Evolutionary conservation across 2,113 vertebrate species (phyloP), one percentile per base, ranked within the genome.

Genomic region (Mobula birostris): DNA sequence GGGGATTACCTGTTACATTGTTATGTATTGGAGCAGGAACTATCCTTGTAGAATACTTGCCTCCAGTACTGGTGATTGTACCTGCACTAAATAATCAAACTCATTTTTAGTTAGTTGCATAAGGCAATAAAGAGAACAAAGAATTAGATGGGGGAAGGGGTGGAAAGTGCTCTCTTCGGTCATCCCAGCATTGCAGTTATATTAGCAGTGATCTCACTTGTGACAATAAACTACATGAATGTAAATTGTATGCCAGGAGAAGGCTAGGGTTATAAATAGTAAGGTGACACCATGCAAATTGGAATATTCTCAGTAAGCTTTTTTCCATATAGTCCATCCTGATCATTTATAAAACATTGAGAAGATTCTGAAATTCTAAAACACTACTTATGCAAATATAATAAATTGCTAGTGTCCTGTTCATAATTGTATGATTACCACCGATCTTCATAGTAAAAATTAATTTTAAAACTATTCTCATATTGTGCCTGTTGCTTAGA

Each of bases 231-330:
- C 5, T 7, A 90, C 15, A 8, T 90, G 61, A 63, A 90, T 90
- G 63, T 90, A 90, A 90, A 90, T 68, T 29, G 85, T 29, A 68
- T 90, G 85, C 63, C 61, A 90, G 40, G 85, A 88, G 85, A 66
- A 66, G 85, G 63, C n/a, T 63, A n/a, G 14, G 15, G 61, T 90
- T 90, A 90, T 90, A 90, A 90, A 90, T 90, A 63, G 85, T 27
- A 66, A 66, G 85, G 29, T 90, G n/a, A 90, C 85, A 90, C n/a
- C n/a, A 61, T 90, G 29, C 61, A 90, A n/a, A 63, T 90, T 90
- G 85, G 85, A 66, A 87, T 27, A 88, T 61, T 88, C 27, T 14
- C 85, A 19, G 85, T 90, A 90, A 90, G 66, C 83, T 66, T 90
- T 90, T 90, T 90, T 90, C 85, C 85, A 90, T 61, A 58, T 61